Percentiles rank a stretch among this genome's conserved stretches.
Evolutionary conservation across 2,113 vertebrate genomes (phyloP).

Genomic region (Peromyscus polionotus): DNA sequence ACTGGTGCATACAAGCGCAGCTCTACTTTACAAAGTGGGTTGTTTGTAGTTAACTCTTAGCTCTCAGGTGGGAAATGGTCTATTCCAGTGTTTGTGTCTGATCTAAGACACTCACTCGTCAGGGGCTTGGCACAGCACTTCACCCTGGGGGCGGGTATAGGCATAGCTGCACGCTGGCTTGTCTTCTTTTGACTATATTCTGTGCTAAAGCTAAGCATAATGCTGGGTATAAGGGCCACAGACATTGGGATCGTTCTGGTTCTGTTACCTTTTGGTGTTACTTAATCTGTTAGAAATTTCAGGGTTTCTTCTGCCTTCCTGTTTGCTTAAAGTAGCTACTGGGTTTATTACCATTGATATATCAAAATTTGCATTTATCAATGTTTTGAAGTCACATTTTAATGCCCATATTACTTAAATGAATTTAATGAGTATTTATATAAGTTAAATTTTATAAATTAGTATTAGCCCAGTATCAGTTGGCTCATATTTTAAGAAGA

Average conservation of each 20-base stretch:
- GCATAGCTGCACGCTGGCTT: not conserved
- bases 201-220: not conserved
- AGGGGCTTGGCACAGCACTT: not conserved
- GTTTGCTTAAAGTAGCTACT: not conserved
- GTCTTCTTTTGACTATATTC: not conserved
- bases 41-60: not conserved
- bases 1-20: not conserved
- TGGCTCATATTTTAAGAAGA: not conserved
- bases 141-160: not conserved
- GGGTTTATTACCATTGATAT: constrained; percentile 13
- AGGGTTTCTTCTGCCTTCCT: not conserved
- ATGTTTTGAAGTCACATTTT: constrained; percentile 39
- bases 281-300: not conserved
- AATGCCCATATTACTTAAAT: not conserved
- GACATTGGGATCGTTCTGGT: not conserved
- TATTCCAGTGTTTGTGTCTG: not conserved
- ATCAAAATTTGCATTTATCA: not conserved
- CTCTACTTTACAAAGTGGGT: constrained; percentile 1
- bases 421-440: not conserved
- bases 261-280: constrained; percentile 2
- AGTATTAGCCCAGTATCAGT: not conserved
- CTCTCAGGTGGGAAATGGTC: not conserved
- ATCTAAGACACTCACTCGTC: not conserved
- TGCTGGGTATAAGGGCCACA: not conserved
- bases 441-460: not conserved